Evolutionary conservation across 1,140 invertebrate genomes (phyloP).

Genomic region (Orchestia grillus): DNA sequence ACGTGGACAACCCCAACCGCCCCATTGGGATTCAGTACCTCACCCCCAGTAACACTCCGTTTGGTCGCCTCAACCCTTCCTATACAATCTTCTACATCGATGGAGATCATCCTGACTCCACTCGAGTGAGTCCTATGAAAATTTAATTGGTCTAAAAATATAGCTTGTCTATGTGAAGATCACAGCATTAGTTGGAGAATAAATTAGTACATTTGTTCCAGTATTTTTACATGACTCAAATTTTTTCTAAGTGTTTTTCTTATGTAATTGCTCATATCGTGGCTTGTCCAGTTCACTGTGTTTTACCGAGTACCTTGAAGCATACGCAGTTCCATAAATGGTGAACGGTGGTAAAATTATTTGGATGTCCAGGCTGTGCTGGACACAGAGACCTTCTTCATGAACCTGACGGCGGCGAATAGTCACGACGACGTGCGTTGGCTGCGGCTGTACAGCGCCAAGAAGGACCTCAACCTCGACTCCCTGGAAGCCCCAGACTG

Average conservation of each 20-base stretch:
- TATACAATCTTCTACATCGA: conserved; percentile 97
- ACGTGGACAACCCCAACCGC: conserved; percentile 82
- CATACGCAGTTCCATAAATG: too few species aligned
- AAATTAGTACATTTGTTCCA: too few species aligned
- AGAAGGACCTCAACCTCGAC: conserved; percentile 84
- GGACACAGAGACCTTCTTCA: conserved; percentile 94
- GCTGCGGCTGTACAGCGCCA: too few species aligned
- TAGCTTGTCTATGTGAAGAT: too few species aligned
- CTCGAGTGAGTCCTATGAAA: conserved; percentile 78
- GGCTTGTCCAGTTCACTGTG: too few species aligned
- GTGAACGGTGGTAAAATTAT: too few species aligned
- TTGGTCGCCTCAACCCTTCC: conserved; percentile 91
- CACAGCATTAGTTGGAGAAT: too few species aligned
- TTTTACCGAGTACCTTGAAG: too few species aligned
- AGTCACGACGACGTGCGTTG: conserved; percentile 85
- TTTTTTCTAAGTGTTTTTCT: too few species aligned
- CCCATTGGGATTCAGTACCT: conserved; percentile 90
- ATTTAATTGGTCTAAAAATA: too few species aligned
- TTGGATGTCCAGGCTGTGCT: conserved; percentile 80
- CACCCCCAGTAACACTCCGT: conserved; percentile 94
- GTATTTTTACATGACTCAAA: too few species aligned
- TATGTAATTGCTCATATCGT: too few species aligned
- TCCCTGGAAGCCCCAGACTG: conserved; percentile 86
- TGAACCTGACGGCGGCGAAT: conserved; percentile 96
- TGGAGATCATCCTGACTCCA: conserved; percentile 88